phyloP scores from a whole-genome alignment of 2,888 invertebrate genomes.

The Drosophila ezoana region DNA sequence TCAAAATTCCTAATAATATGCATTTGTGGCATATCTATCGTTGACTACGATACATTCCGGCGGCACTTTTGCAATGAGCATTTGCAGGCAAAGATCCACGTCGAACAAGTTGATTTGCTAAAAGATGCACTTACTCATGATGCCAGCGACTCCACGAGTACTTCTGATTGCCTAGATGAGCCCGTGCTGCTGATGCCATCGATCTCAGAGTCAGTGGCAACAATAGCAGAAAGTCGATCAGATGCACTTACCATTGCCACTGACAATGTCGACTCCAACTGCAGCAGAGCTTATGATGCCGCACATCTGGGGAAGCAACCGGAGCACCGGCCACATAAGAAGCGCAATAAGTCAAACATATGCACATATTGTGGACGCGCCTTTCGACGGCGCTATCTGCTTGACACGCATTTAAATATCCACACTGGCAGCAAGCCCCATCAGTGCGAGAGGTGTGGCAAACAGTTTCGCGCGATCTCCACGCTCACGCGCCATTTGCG shows the following conservation, averaged over 20 bases:
- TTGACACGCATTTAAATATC: slow-evolving; percentile 68
- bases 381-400: slow-evolving; percentile 63
- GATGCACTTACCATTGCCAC: slow-evolving; percentile 6
- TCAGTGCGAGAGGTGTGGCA: slow-evolving; percentile 70
- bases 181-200: slow-evolving; percentile 12
- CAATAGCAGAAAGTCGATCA: slow-evolving; percentile 1
- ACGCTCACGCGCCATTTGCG: slow-evolving; percentile 65
- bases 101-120: not conserved
- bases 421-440: slow-evolving; percentile 68
- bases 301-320: slow-evolving; percentile 15
- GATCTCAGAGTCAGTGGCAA: not conserved
- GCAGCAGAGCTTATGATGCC: slow-evolving; percentile 31
- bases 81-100: slow-evolving; percentile 9
- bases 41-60: slow-evolving; percentile 46
- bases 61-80: slow-evolving; percentile 55
- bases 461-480: slow-evolving; percentile 65
- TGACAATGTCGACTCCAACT: slow-evolving; percentile 26
- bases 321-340: slow-evolving; percentile 49
- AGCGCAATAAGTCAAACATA: slow-evolving; percentile 52
- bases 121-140: not conserved
- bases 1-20: slow-evolving; percentile 56
- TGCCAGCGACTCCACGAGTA: too few species aligned
- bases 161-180: slow-evolving; percentile 19
- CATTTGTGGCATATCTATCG: slow-evolving; percentile 47
- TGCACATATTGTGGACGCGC: slow-evolving; percentile 68